Conservation (phyloP, 2,797 vertebrate genomes). For the Aulostomus chinensis region DNA sequence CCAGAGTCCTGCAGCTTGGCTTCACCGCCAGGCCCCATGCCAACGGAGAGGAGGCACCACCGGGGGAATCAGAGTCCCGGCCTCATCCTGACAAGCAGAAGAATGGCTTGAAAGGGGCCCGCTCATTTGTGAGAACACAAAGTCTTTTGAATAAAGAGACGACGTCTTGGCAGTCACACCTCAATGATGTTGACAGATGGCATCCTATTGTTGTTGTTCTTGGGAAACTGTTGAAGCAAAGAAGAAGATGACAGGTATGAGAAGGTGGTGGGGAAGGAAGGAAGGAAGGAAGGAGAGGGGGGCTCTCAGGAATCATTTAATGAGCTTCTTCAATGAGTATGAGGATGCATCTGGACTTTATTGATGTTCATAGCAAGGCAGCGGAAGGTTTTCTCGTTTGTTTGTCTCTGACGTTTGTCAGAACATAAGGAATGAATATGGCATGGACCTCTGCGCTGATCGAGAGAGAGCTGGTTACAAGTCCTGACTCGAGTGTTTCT, state of each 20-base stretch:
- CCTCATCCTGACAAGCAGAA: slow-evolving; percentile 57
- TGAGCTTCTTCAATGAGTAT: slow-evolving; percentile 33
- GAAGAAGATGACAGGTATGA: slow-evolving; percentile 39
- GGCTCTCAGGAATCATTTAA: slow-evolving; percentile 17
- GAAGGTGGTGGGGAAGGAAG: no score
- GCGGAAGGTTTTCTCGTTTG: slow-evolving; percentile 8
- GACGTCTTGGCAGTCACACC: slow-evolving; percentile 79
- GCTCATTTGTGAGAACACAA: slow-evolving; percentile 41
- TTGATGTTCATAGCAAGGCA: slow-evolving; percentile 4
- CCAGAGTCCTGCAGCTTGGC: slow-evolving; percentile 18
- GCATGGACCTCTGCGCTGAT: slow-evolving; percentile 15
- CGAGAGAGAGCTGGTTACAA: slow-evolving; percentile 1
- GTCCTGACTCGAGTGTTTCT: slow-evolving; percentile 15
- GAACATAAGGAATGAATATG: slow-evolving; percentile 29
- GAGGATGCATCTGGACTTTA: slow-evolving; percentile 45
- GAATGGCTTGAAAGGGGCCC: slow-evolving; percentile 46
- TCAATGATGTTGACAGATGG: slow-evolving; percentile 89
- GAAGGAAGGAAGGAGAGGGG: no score
- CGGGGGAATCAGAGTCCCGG: slow-evolving; percentile 41
- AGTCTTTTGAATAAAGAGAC: slow-evolving; percentile 54
- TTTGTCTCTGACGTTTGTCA: not conserved
- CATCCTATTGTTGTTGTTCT: slow-evolving; percentile 84
- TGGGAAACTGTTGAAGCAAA: slow-evolving; percentile 78
- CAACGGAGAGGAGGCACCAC: slow-evolving; percentile 35
- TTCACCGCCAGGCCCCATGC: slow-evolving; percentile 14